A percentile compares a stretch with the other conserved stretches of the same genome.
phyloP scores from a whole-genome alignment of 1,140 invertebrate species.

The Liolophura sinensis region DNA sequence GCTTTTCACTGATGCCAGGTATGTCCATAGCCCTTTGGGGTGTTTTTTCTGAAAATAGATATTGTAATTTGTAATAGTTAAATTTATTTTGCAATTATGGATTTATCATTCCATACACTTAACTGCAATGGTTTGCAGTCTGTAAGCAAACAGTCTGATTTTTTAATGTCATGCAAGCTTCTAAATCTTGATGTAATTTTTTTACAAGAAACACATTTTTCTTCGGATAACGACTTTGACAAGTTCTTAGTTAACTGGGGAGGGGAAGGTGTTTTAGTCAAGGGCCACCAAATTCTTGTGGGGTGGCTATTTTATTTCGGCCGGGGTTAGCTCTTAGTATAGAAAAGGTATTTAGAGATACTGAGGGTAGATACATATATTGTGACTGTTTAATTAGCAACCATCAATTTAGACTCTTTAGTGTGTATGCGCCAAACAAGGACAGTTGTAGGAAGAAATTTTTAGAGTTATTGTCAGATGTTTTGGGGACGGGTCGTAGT shows the following conservation, averaged over 20 bases:
- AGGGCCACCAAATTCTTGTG: not conserved
- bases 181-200: constrained; percentile 6
- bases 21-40: no score
- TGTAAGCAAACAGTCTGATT: not conserved
- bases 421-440: constrained; percentile 10
- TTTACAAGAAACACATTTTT: constrained; percentile 11
- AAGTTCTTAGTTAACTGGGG: not conserved
- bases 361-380: constrained; percentile 5
- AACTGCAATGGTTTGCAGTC: constrained; percentile 7
- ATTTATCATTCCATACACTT: not conserved
- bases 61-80: no score
- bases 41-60: no score
- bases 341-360: constrained; percentile 2
- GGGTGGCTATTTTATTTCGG: constrained; percentile 3
- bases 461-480: not conserved
- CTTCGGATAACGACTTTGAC: not conserved
- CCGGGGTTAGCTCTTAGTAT: not conserved
- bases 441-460: not conserved
- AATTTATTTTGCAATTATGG: no score
- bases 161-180: not conserved
- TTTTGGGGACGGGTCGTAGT: constrained; percentile 1
- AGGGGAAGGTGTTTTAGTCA: constrained; percentile 1
- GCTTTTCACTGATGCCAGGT: no score
- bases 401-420: not conserved
- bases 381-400: constrained; percentile 3